phyloP scores from a whole-genome alignment of 2,888 invertebrate genomes.

The Dascillus cervinus region DNA sequence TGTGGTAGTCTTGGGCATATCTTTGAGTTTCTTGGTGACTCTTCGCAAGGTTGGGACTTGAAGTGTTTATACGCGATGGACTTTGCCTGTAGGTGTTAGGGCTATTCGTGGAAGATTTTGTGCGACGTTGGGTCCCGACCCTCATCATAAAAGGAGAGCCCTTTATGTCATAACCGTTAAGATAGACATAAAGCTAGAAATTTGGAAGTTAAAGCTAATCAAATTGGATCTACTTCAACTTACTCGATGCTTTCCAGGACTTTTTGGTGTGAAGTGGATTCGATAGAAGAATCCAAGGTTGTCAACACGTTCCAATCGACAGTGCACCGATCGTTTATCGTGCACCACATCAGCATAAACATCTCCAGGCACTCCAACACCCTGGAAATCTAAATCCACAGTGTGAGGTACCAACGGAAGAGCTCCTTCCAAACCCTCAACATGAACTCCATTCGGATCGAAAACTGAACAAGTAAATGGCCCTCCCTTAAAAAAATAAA shows the following conservation, averaged over 20 bases:
- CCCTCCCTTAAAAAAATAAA: constrained; percentile 58
- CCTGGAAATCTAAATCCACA: constrained; percentile 64
- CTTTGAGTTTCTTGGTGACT: constrained; percentile 35
- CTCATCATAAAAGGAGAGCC: constrained; percentile 85
- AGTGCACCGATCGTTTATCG: constrained; percentile 76
- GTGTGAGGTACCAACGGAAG: constrained; percentile 80
- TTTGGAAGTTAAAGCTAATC: not conserved
- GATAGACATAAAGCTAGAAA: constrained; percentile 71
- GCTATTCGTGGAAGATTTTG: constrained; percentile 47
- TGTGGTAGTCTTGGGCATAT: constrained; percentile 35
- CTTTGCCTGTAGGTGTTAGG: constrained; percentile 37
- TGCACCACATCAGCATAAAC: constrained; percentile 85
- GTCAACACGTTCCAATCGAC: constrained; percentile 72
- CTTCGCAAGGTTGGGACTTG: constrained; percentile 28
- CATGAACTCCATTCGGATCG: constrained; percentile 84
- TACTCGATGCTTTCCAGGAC: constrained; percentile 71
- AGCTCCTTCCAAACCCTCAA: constrained; percentile 73
- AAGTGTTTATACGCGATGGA: constrained; percentile 33
- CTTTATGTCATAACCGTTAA: constrained; percentile 79
- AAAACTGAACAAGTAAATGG: constrained; percentile 96
- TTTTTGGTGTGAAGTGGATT: constrained; percentile 71
- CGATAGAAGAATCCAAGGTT: constrained; percentile 58
- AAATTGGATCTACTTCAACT: constrained; percentile 16
- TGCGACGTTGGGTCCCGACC: constrained; percentile 66
- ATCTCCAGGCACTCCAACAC: constrained; percentile 79